Percentiles rank a stretch among this genome's conserved stretches.
phyloP scores from a whole-genome alignment of 2,113 vertebrate genomes.

The Lagenorhynchus albirostris region DNA sequence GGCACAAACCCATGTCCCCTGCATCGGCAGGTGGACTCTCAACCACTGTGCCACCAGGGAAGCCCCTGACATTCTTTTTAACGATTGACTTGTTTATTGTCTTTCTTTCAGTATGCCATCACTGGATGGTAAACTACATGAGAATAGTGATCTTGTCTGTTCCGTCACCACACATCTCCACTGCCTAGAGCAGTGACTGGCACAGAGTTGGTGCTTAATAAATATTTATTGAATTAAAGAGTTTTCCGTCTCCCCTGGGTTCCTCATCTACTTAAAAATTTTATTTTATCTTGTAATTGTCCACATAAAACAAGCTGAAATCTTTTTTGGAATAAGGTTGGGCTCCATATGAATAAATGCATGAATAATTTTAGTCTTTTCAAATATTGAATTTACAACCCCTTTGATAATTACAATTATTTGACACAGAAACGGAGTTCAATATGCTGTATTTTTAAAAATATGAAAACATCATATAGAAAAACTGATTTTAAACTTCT shows the following conservation, averaged over 20 bases:
- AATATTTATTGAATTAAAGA: background rate
- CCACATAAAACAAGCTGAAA: background rate
- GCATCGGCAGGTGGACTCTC: too few species aligned
- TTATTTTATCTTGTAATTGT: background rate
- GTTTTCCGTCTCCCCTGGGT: background rate
- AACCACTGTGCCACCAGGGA: too few species aligned
- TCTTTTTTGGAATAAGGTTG: background rate
- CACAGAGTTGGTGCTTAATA: background rate
- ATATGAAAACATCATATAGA: background rate
- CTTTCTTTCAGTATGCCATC: background rate
- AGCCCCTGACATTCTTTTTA: background rate
- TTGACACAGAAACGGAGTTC: slow-evolving; percentile 6
- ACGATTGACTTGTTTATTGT: background rate
- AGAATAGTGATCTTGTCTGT: background rate
- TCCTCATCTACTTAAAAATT: background rate
- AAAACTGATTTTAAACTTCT: slow-evolving; percentile 16
- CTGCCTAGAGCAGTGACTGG: background rate
- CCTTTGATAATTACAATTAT: slow-evolving; percentile 16
- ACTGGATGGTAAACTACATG: background rate
- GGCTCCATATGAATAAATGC: background rate
- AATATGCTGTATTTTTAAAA: slow-evolving; percentile 19
- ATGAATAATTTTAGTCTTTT: background rate
- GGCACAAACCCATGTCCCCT: too few species aligned
- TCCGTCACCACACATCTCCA: background rate
- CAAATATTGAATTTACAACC: background rate